Percentiles rank a stretch among this genome's conserved stretches.
These are phyloP conservation scores for Phymatocera aterrima DNA, from an alignment of 2,888 invertebrate genomes.

Conservation along the genomic window DNA sequence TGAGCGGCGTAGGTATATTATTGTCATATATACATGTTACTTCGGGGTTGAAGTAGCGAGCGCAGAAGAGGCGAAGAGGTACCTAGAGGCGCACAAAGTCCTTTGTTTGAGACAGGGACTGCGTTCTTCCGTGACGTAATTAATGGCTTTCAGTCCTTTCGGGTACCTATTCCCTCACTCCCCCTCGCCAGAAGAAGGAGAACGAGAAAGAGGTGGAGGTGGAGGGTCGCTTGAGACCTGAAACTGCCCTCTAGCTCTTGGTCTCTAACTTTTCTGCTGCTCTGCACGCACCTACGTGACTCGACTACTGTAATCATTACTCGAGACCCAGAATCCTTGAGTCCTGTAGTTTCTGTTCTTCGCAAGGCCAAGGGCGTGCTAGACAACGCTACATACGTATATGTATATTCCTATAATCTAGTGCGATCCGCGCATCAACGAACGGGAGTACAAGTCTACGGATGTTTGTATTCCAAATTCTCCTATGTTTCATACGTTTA, in stretches of 20 bases:
- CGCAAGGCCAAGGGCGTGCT: conserved; percentile 3
- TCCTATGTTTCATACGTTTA: background rate
- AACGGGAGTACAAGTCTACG: background rate
- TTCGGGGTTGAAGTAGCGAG: conserved; percentile 30
- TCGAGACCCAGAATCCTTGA: background rate
- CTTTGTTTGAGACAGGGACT: conserved; percentile 72
- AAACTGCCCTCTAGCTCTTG: conserved; percentile 42
- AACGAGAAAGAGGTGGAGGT: background rate
- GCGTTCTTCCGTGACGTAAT: conserved; percentile 73
- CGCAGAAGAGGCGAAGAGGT: conserved; percentile 17
- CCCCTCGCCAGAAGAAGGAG: no score
- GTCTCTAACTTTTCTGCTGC: conserved; percentile 33
- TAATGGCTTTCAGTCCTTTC: conserved; percentile 65
- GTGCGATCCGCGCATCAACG: background rate
- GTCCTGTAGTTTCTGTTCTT: background rate
- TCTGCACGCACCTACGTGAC: conserved; percentile 42
- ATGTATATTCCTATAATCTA: background rate
- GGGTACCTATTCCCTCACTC: conserved; percentile 45
- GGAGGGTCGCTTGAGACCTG: conserved; percentile 36
- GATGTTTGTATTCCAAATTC: background rate
- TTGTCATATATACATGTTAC: background rate
- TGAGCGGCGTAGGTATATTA: background rate
- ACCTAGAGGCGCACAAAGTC: conserved; percentile 44
- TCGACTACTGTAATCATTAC: conserved; percentile 23
- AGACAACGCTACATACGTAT: background rate